These are phyloP conservation scores for Polydrusus tereticollis DNA, from an alignment of 2,888 invertebrate genomes.

Conservation along the genomic window DNA sequence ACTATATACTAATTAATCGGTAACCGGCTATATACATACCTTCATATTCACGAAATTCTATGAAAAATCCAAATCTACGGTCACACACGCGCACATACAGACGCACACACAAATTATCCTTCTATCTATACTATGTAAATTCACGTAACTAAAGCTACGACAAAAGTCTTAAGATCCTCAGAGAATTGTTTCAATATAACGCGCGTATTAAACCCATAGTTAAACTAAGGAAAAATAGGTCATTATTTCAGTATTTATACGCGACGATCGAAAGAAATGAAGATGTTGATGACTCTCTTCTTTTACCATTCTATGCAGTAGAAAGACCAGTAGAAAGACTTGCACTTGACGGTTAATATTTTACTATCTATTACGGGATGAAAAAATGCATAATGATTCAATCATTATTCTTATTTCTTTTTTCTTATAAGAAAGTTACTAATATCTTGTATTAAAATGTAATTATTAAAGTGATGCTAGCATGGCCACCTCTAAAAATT, in stretches of 20 bases:
- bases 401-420: not conserved
- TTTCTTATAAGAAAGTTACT: too few species aligned
- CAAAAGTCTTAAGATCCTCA: not conserved
- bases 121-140: not conserved
- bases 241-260: slow-evolving; percentile 66
- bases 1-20: too few species aligned
- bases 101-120: not conserved
- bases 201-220: slow-evolving; percentile 44
- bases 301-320: slow-evolving; percentile 31
- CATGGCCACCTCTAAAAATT: too few species aligned
- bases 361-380: slow-evolving; percentile 26
- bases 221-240: slow-evolving; percentile 66
- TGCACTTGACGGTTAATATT: slow-evolving; percentile 25
- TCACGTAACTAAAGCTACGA: not conserved
- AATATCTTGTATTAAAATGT: too few species aligned
- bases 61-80: too few species aligned
- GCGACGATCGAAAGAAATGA: slow-evolving; percentile 44
- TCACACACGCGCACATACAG: not conserved
- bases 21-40: slow-evolving; percentile 15
- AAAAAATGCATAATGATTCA: not conserved
- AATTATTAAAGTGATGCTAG: too few species aligned
- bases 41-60: slow-evolving; percentile 14
- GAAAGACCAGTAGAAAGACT: slow-evolving; percentile 33
- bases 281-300: slow-evolving; percentile 30
- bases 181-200: not conserved